Evolutionary conservation across 2,888 invertebrate species (phyloP).

Genomic region (Flabesymbios commensalis): DNA sequence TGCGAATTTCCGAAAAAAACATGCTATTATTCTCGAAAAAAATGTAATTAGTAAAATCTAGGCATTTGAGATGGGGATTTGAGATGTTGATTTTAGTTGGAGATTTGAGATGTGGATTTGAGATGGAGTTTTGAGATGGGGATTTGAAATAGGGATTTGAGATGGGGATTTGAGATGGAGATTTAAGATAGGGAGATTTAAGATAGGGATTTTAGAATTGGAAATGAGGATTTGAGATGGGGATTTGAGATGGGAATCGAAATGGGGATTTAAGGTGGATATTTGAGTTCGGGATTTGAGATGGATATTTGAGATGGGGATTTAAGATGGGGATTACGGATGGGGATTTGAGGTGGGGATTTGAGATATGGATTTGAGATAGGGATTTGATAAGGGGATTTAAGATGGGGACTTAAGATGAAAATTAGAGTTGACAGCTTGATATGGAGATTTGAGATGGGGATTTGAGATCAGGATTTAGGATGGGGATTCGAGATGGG

Average conservation of each 20-base stretch:
- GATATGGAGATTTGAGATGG: not conserved
- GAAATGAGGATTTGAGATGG: not conserved
- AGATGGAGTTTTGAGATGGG: not conserved
- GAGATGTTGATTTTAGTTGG: not conserved
- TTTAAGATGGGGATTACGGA: not conserved
- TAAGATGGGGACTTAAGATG: not conserved
- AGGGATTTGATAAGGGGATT: not conserved
- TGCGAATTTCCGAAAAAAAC: too few species aligned
- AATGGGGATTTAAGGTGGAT: too few species aligned
- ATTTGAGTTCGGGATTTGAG: too few species aligned
- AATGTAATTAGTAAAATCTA: too few species aligned
- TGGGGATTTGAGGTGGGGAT: not conserved
- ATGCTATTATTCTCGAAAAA: too few species aligned
- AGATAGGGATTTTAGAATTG: not conserved
- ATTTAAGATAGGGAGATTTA: not conserved
- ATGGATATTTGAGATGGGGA: too few species aligned
- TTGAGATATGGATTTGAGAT: not conserved
- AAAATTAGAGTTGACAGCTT: not conserved
- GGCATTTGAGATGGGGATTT: not conserved
- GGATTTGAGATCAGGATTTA: not conserved
- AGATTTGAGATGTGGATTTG: not conserved
- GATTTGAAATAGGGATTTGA: not conserved
- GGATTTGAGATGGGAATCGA: not conserved
- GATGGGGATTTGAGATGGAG: not conserved
- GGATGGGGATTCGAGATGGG: not conserved